Evolutionary conservation across 2,888 invertebrate species (phyloP).

Genomic region (Bellardia pandia): DNA sequence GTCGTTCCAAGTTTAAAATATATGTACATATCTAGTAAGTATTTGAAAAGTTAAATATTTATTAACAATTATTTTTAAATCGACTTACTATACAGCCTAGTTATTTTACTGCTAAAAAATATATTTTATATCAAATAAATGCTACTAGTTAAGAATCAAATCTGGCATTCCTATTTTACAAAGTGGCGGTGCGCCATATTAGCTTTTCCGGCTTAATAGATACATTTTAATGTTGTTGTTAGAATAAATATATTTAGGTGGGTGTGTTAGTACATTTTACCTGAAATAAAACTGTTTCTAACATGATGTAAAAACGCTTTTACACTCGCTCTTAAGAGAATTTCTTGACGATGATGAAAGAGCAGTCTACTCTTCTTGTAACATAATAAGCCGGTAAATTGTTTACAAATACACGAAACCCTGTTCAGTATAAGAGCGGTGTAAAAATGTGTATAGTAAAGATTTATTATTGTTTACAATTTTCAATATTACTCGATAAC

Average conservation of each 20-base stretch:
- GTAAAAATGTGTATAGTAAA: neutral
- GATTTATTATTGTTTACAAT: conserved; percentile 22
- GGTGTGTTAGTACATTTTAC: conserved; percentile 3
- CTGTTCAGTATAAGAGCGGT: neutral
- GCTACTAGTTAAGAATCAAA: neutral
- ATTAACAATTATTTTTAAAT: no score
- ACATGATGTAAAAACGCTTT: conserved; percentile 15
- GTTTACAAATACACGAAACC: neutral
- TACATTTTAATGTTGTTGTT: conserved; percentile 3
- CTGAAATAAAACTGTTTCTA: neutral
- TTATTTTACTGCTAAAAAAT: no score
- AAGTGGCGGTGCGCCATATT: neutral
- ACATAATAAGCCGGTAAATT: conserved; percentile 35
- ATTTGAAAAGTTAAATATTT: no score
- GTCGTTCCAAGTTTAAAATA: no score
- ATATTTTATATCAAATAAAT: no score
- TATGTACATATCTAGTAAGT: no score
- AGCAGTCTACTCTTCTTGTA: conserved; percentile 16
- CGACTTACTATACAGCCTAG: no score
- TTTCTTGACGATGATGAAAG: neutral
- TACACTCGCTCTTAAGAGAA: conserved; percentile 20
- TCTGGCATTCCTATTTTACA: conserved; percentile 4
- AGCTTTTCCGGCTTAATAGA: conserved; percentile 31
- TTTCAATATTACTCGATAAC: conserved; percentile 21
- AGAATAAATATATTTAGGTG: neutral